Evolutionary conservation across 2,113 vertebrate genomes (phyloP), one percentile per base, ranked within the genome.

Genomic region (Phoenicopterus ruber): DNA sequence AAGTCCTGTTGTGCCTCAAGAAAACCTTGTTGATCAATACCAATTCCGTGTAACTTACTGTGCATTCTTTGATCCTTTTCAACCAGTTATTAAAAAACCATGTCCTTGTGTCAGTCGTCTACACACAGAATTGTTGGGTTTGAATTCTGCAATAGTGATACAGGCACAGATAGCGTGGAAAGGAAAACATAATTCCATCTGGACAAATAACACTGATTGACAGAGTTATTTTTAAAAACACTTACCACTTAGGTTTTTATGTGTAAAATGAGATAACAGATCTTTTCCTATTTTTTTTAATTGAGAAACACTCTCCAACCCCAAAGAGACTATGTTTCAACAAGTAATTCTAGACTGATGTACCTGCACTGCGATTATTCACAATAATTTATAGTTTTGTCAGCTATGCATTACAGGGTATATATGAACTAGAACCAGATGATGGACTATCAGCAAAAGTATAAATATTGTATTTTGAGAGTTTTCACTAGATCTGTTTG

Each of bases 21-120:
- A 93, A 93, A 96, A 63, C 44, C 80, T 85, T 95, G 85, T 92
- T 95, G 93, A 97, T 96, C 94, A 96, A 97, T 96, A 97, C 55
- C 69, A 91, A 65, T 91, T 94, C 87, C 58, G n/a, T 90, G 94
- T 95, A 97, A 95, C 69, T 95, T 95, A 59, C 83, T 6, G n/a
- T 86, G 79, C 90, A 57, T 91, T 92, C 78, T 96, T 95, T 96
- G 82, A 97, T 94, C 66, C 54, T 76, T 94, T 70, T 86, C 47
- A 71, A 82, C 78, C 29, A 78, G 93, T 93, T 95, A 96, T 95
- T 97, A 95, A 96, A 93, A 96, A 97, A 46, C 1, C 78, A 83
- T 78, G 57, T 86, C 50, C 74, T 79, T 77, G 49, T 90, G 46
- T 91, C 93, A 92, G 32, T 54, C 76, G 70, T 79, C 94, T 52